These are phyloP conservation scores for Drosophila algonquin DNA, from an alignment of 2,888 invertebrate species.

Conservation along the genomic window DNA sequence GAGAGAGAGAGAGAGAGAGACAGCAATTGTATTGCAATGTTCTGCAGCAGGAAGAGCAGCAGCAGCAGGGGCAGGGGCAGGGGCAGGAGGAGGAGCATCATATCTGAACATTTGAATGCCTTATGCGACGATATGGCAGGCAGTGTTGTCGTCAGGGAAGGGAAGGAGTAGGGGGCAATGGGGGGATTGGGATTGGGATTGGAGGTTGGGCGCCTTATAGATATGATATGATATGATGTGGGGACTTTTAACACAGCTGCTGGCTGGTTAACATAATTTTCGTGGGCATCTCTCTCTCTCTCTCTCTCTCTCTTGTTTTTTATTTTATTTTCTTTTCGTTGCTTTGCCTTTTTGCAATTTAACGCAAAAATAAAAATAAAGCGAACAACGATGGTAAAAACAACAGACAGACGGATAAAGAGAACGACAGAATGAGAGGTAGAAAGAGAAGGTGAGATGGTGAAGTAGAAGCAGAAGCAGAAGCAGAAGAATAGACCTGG, in stretches of 20 bases:
- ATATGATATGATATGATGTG: conserved; percentile 49
- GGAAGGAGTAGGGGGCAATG: conserved; percentile 26
- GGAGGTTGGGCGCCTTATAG: conserved; percentile 7
- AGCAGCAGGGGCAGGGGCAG: no score
- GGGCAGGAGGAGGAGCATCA: conserved; percentile 1
- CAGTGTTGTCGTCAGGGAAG: conserved; percentile 13
- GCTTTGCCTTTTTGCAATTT: conserved; percentile 52
- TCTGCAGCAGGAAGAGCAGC: neutral
- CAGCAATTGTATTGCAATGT: conserved; percentile 16
- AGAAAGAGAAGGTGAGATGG: neutral
- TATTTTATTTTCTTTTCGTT: conserved; percentile 28
- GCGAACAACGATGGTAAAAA: conserved; percentile 41
- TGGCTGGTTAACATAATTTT: conserved; percentile 77
- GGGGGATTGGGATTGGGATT: neutral
- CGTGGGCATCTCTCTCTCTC: conserved; percentile 63
- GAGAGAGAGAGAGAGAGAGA: neutral
- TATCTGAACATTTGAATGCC: conserved; percentile 38
- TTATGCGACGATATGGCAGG: conserved; percentile 33
- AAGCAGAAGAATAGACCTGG: neutral
- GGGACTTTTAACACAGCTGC: conserved; percentile 72
- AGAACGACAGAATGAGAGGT: conserved; percentile 16
- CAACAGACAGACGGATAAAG: conserved; percentile 26
- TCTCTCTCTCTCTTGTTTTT: conserved; percentile 2
- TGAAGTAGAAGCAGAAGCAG: neutral
- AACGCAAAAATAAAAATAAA: conserved; percentile 44